phyloP scores from a whole-genome alignment of 1,140 invertebrate species.

The Euglossa dilemma region DNA sequence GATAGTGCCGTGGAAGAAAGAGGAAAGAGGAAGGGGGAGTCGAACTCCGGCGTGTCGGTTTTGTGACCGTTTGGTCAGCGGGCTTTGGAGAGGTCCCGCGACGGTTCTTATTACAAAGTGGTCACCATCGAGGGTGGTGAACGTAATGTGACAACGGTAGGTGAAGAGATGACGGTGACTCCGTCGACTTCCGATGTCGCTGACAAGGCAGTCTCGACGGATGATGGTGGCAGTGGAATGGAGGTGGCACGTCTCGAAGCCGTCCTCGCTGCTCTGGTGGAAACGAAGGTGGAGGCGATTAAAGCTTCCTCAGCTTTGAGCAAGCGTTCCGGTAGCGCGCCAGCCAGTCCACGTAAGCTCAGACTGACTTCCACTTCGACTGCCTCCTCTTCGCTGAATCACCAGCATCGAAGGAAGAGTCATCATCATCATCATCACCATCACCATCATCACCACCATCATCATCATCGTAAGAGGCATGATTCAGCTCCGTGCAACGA shows the following conservation, averaged over 20 bases:
- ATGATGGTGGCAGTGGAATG: constrained; percentile 81
- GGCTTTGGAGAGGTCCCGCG: constrained; percentile 45
- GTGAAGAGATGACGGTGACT: constrained; percentile 79
- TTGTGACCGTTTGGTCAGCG: constrained; percentile 61
- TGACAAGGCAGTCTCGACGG: constrained; percentile 88
- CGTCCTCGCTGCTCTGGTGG: constrained; percentile 85
- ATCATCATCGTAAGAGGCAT: constrained; percentile 71
- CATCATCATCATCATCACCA: constrained; percentile 58
- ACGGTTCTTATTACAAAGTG: constrained; percentile 16
- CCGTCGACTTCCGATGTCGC: constrained; percentile 82
- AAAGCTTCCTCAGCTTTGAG: constrained; percentile 73
- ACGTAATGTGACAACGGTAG: constrained; percentile 51
- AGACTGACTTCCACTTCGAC: constrained; percentile 79
- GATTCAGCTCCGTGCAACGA: constrained; percentile 78
- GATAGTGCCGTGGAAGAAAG: constrained; percentile 37
- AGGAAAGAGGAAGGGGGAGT: constrained; percentile 12
- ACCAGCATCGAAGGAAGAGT: constrained; percentile 61
- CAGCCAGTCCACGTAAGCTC: constrained; percentile 74
- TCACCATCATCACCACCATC: constrained; percentile 61
- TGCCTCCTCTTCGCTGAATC: constrained; percentile 77
- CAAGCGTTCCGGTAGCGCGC: constrained; percentile 75
- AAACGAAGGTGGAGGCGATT: constrained; percentile 84
- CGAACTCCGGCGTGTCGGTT: constrained; percentile 3
- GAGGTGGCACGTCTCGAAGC: constrained; percentile 86
- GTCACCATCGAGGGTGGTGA: constrained; percentile 34